Evolutionary conservation across 2,888 invertebrate species (phyloP), one percentile per base, ranked within the genome.

Genomic region (Autographa gamma): DNA sequence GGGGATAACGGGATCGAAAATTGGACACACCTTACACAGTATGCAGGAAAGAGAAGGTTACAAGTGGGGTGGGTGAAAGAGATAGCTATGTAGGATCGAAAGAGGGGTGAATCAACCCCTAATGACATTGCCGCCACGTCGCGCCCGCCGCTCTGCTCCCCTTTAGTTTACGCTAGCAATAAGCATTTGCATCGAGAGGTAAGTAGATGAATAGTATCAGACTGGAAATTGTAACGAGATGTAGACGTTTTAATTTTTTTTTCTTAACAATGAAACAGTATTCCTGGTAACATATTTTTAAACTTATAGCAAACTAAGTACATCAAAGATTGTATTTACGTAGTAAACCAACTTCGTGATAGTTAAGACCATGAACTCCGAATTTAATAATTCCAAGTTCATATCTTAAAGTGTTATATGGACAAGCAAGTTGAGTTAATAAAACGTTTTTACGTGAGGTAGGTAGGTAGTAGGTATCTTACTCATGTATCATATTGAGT

Each of bases 71-170:
- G 95, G 84, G 86, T 84, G 87, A 95, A 89, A 88, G 90, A 85
- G 95, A 94, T 74, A 85, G 91, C 80, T 65, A 88, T 81, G 91
- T 69, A 74, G 82, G 86, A 91, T 90, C 86, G 89, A 89, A 92
- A 89, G 91, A 93, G 95, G 82, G 94, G 93, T 93, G 93, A 92
- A 91, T 89, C 93, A 90, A 93, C 95, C 95, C 95, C 92, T 93
- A 91, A 92, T 88, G 89, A 90, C 87, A 89, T 88, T 83, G 90
- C 89, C 88, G 88, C 89, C 88, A 84, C 81, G 84, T 86, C 86
- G 88, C 82, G 34, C n/a, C 65, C 82, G 34, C n/a, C 65, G 56
- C 58, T 41, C 19, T 63, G 74, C 66, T 72, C 67, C 70, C 88
- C 87, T 86, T 87, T 83, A 73, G 59, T 81, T 76, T 70, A 80